Percentiles rank a stretch among this genome's conserved stretches.
Evolutionary conservation across 64 coral and sea anemone genomes (phyloP).

Genomic region (Pocillopora damicornis): DNA sequence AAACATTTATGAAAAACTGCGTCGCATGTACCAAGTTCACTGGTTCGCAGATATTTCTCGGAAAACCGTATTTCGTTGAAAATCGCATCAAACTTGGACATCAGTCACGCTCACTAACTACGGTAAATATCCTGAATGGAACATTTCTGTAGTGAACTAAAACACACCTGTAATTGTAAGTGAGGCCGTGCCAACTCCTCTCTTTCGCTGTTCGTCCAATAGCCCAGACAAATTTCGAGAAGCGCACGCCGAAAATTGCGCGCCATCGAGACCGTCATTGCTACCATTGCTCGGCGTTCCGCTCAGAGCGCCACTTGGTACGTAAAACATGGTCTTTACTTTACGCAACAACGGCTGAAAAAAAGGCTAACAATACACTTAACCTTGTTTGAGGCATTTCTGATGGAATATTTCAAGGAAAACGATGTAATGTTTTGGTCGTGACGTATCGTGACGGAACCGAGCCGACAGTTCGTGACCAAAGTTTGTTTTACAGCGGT

Average conservation of each 20-base stretch:
- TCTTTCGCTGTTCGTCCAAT: conserved; percentile 76
- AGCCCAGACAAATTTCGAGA: conserved; percentile 49
- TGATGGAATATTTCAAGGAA: background rate
- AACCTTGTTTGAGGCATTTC: background rate
- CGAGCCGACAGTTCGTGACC: background rate
- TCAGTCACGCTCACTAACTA: too few species aligned
- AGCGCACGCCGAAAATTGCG: background rate
- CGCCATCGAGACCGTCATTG: conserved; percentile 36
- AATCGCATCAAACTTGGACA: too few species aligned
- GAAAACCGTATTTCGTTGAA: too few species aligned
- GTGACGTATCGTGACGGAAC: conserved; percentile 26
- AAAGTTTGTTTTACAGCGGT: background rate
- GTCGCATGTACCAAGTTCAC: too few species aligned
- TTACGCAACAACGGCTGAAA: background rate
- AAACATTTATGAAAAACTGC: too few species aligned
- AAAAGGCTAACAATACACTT: background rate
- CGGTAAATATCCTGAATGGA: background rate
- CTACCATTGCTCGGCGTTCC: conserved; percentile 4
- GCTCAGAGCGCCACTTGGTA: conserved; percentile 48
- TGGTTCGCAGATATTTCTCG: too few species aligned
- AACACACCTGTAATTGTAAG: conserved; percentile 78
- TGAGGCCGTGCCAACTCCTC: conserved; percentile 49
- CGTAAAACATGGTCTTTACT: conserved; percentile 51
- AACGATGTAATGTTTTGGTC: background rate
- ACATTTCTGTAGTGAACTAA: background rate